These are phyloP conservation scores for Paguma larvata DNA, from an alignment of 2,797 vertebrate species.

Conservation along the genomic window DNA sequence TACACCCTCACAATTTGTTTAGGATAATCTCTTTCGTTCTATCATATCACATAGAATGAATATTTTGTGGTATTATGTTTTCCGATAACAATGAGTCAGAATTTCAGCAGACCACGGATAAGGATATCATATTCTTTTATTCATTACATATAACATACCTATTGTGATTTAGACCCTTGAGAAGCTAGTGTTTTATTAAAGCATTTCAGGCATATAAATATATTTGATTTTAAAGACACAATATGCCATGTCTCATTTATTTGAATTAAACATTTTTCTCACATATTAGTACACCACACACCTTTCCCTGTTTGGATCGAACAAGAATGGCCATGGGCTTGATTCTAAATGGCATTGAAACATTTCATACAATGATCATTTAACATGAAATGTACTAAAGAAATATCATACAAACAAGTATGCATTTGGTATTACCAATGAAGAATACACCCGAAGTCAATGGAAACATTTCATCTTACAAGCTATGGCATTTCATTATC, in stretches of 20 bases:
- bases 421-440: conserved; percentile 42
- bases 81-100: conserved; percentile 51
- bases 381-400: not conserved
- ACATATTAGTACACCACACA: not conserved
- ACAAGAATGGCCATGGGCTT: conserved; percentile 27
- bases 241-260: not conserved
- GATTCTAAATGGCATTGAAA: conserved; percentile 3
- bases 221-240: conserved; percentile 43
- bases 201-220: not conserved
- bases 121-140: not conserved
- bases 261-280: conserved; percentile 20
- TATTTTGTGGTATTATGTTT: conserved; percentile 63
- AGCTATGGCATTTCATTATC: conserved; percentile 38
- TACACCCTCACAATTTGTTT: conserved; percentile 49
- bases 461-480: not conserved
- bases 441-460: conserved; percentile 1
- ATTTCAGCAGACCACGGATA: conserved; percentile 29
- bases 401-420: conserved; percentile 45
- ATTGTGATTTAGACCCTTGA: conserved; percentile 34
- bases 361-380: conserved; percentile 9
- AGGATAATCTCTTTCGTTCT: conserved; percentile 24
- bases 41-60: conserved; percentile 42
- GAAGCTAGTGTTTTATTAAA: conserved; percentile 56
- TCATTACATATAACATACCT: not conserved
- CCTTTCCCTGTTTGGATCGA: conserved; percentile 22